Base-by-base conservation (phyloP, 2,888 invertebrate species). In the Thumatha senex region DNA sequence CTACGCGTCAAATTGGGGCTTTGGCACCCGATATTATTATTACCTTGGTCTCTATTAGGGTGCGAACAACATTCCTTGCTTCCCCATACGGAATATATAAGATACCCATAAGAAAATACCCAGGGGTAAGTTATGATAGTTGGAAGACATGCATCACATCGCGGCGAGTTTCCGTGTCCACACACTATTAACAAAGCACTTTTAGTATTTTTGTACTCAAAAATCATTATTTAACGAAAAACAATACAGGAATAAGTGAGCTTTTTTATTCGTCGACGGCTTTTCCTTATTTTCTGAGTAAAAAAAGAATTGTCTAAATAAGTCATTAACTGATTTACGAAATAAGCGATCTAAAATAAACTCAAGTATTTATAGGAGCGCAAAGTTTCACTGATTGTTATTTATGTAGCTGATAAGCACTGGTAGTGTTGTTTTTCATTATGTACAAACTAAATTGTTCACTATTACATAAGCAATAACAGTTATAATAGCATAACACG, bases 171-270 rank as follows among this genome's bases (percentile, higher is more conserved):
- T 24, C 18, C 18, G 18, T 24, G 18, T 24, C 18, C 71, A 72
- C 75, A 74, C 74, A 64, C 60, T 55, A 63, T 72, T 75, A 68
- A 74, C 74, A 60, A 62, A 65, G 54, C 60, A 60, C 72, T 81
- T 82, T 82, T 87, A 80, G 81, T 83, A 85, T 86, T 86, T 89
- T 89, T 89, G 82, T 88, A 86, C 80, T 80, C 73, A 56, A 74
- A 80, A 53, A 53, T 58, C 72, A 75, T 71, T 74, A 78, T 76
- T 75, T 67, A 74, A 65, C 57, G 72, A 76, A n/a, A 76, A 82
- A 81, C 74, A 81, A 85, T 89, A 90, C 90, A 90, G 89, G 89
- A 86, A 89, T 77, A 83, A 79, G 82, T 82, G 89, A 90, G 90
- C 89, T 90, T 90, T 80, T 76, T 80, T 76, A 80, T 81, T 80